These are phyloP conservation scores for Grantiella picta DNA, from an alignment of 2,113 vertebrate genomes.

Conservation along the genomic window DNA sequence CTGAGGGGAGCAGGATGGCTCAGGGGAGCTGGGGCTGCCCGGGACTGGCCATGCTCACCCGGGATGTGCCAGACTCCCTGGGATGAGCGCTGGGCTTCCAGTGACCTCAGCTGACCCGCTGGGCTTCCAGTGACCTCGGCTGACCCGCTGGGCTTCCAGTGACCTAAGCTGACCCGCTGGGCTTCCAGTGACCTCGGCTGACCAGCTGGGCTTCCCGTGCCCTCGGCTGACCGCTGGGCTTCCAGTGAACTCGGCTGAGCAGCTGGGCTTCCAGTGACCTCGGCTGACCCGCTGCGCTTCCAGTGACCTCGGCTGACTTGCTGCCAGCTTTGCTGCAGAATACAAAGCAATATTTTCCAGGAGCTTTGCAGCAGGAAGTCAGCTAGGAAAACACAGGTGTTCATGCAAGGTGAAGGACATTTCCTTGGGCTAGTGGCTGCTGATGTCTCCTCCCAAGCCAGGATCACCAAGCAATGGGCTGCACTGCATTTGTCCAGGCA, in stretches of 20 bases:
- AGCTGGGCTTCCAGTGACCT: neutral
- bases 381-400: fast-evolving
- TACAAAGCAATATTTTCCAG: fast-evolving
- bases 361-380: neutral
- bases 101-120: fast-evolving
- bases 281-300: fast-evolving
- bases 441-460: fast-evolving
- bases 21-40: neutral
- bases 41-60: neutral
- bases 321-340: neutral
- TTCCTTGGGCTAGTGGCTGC: neutral
- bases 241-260: too few species aligned
- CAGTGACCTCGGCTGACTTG: fast-evolving
- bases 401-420: neutral
- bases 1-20: neutral
- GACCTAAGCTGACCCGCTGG: too few species aligned
- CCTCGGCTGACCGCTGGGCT: neutral
- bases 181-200: too few species aligned
- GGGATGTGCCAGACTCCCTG: neutral
- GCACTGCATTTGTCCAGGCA: neutral
- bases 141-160: fast-evolving
- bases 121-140: too few species aligned
- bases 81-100: fast-evolving
- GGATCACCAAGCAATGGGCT: neutral
- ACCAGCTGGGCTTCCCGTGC: neutral